phyloP scores from a whole-genome alignment of 2,113 vertebrate species.

The Pangasianodon hypophthalmus region DNA sequence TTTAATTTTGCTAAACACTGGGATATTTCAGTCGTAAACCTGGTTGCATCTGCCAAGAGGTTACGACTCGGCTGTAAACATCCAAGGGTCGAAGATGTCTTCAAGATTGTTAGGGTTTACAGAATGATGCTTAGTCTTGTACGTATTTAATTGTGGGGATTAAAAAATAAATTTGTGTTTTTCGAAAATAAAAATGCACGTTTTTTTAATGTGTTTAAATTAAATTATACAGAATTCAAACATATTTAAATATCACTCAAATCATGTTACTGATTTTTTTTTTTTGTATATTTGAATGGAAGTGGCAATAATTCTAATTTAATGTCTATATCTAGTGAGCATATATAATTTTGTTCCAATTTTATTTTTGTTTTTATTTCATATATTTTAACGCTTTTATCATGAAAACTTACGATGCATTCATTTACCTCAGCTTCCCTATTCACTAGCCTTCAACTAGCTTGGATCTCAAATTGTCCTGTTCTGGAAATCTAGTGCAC shows the following conservation, averaged over 20 bases:
- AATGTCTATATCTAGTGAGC: not conserved
- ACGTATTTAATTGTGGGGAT: not conserved
- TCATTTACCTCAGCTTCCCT: not conserved
- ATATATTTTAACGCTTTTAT: not conserved
- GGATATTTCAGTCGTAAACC: not conserved
- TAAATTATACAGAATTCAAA: not conserved
- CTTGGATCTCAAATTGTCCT: not conserved
- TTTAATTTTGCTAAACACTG: not conserved
- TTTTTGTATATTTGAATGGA: not conserved
- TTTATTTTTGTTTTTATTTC: not conserved
- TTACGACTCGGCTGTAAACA: not conserved
- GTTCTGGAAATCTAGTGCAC: not conserved
- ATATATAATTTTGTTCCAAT: not conserved
- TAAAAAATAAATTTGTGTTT: not conserved
- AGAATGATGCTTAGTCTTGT: not conserved
- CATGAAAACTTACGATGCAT: not conserved
- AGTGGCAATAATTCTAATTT: not conserved
- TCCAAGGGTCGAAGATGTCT: not conserved
- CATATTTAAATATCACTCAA: not conserved
- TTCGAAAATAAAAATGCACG: too few species aligned
- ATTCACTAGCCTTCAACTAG: not conserved
- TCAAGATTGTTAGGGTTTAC: not conserved
- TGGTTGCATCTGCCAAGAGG: not conserved
- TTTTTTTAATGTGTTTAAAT: not conserved
- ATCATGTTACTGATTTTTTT: not conserved